A percentile compares a stretch with the other conserved stretches of the same genome.
These are phyloP conservation scores for Otocyon megalotis DNA, from an alignment of 2,113 vertebrate species.

Conservation along the genomic window DNA sequence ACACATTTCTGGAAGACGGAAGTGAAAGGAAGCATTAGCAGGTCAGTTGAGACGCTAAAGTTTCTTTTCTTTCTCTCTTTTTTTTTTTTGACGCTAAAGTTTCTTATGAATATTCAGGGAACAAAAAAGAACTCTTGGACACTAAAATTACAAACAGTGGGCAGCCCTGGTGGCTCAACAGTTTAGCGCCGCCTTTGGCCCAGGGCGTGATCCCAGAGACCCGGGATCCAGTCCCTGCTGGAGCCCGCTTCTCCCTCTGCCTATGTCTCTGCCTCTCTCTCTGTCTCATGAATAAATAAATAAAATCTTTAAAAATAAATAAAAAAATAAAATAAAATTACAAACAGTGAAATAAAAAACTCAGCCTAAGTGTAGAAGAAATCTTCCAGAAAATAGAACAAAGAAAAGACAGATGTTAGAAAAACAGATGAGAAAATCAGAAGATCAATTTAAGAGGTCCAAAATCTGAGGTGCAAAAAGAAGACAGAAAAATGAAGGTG, in stretches of 20 bases:
- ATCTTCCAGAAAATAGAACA: not conserved
- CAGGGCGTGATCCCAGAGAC: too few relatives aligned
- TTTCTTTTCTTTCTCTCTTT: too few relatives aligned
- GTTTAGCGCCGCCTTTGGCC: too few relatives aligned
- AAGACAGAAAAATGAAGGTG: not conserved
- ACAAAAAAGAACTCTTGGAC: not conserved
- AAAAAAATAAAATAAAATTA: not conserved
- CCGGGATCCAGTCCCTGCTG: too few relatives aligned
- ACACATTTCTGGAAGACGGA: not conserved
- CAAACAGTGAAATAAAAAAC: slow-evolving; percentile 38
- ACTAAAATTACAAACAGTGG: slow-evolving; percentile 10
- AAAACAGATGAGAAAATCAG: not conserved
- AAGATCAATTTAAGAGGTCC: not conserved
- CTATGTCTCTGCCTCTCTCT: too few relatives aligned
- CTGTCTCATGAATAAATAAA: too few relatives aligned
- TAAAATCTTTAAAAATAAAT: too few relatives aligned
- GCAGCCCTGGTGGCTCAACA: too few relatives aligned
- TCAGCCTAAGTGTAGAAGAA: not conserved
- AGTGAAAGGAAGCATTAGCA: not conserved
- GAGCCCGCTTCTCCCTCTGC: too few relatives aligned
- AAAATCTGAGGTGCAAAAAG: slow-evolving; percentile 13
- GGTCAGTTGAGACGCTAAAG: not conserved
- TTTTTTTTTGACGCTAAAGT: not conserved
- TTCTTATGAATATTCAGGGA: not conserved
- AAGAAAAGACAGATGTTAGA: not conserved